Percentiles rank a stretch among this genome's conserved stretches.
phyloP scores from a whole-genome alignment of 2,888 invertebrate species.

The Unio delphinus region DNA sequence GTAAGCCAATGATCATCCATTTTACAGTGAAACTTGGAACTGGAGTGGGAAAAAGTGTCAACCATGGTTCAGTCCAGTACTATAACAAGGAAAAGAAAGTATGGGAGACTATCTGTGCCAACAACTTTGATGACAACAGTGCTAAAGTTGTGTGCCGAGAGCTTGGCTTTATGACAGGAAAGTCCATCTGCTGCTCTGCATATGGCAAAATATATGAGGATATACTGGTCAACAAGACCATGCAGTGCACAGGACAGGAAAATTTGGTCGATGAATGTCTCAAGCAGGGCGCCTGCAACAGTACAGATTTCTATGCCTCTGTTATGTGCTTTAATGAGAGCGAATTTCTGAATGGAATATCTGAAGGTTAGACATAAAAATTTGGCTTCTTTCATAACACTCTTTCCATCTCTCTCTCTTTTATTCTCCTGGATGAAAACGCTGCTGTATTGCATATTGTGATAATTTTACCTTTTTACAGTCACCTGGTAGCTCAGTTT shows the following conservation, averaged over 20 bases:
- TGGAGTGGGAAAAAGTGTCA: constrained; percentile 38
- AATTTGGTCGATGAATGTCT: constrained; percentile 44
- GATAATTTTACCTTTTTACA: too few species aligned
- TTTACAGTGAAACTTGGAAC: constrained; percentile 51
- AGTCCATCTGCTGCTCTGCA: constrained; percentile 52
- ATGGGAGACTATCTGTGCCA: constrained; percentile 59
- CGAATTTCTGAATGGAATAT: background rate
- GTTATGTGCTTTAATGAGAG: constrained; percentile 44
- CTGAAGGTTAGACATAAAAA: background rate
- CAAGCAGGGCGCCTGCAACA: constrained; percentile 24
- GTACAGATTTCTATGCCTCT: constrained; percentile 49
- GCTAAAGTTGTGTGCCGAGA: constrained; percentile 53
- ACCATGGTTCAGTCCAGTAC: constrained; percentile 54
- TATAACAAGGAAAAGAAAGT: constrained; percentile 29
- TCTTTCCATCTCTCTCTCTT: too few species aligned
- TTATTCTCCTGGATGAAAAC: too few species aligned
- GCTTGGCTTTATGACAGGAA: constrained; percentile 53
- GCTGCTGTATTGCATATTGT: too few species aligned
- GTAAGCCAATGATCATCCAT: too few species aligned
- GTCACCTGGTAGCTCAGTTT: too few species aligned
- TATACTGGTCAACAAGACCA: constrained; percentile 40
- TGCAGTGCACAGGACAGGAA: constrained; percentile 37
- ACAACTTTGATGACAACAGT: constrained; percentile 52
- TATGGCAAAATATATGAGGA: constrained; percentile 48
- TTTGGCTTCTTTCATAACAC: too few species aligned